Base-by-base conservation (phyloP, 2,113 vertebrate species). In the Passer domesticus region DNA sequence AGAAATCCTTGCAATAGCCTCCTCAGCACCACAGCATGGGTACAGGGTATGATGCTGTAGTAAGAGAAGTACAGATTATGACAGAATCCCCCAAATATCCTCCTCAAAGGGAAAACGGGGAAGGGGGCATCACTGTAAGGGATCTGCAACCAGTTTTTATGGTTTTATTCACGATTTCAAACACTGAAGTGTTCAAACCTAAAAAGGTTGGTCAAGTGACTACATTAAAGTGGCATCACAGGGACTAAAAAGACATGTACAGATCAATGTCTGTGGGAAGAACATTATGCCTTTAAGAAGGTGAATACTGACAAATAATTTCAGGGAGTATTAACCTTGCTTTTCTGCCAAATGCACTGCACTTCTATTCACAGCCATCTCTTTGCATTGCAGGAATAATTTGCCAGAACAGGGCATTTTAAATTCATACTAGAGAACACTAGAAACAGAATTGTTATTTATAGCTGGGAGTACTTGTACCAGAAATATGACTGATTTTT, bases 391-490 rank as follows among this genome's bases (percentile, higher is more conserved):
- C n/a, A 70, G 30, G 46, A 87, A 85, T 77, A 83, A 85, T 87
- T 47, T 80, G 37, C 49, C 49, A 79, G 64, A 92, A 60, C 46
- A 94, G 21, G 39, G 56, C 35, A 70, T 83, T 94, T 92, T 55
- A 85, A 90, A 87, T 91, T 87, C 7, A 0, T 50, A 70, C 41
- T 63, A 84, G 46, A 92, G 82, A 92, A 89, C 67, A 91, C n/a
- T 49, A 85, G 67, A 97, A 97, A 90, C 70, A 88, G 75, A 87
- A 85, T 31, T 79, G 49, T 79, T 95, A 95, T 96, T 96, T 95
- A 91, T 91, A 95, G 87, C 70, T 83, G 27, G 52, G 58, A 85
- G 76, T 92, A 90, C 59, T 95, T 92, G 55, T 88, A 95, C 87
- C 67, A 92, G 55, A 96, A 95, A 93, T 87, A 85, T 27, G 31